Percentiles rank a stretch among this genome's conserved stretches.
These are phyloP conservation scores for Calcarius lapponicus DNA, from an alignment of 2,797 vertebrate species.

Conservation along the genomic window DNA sequence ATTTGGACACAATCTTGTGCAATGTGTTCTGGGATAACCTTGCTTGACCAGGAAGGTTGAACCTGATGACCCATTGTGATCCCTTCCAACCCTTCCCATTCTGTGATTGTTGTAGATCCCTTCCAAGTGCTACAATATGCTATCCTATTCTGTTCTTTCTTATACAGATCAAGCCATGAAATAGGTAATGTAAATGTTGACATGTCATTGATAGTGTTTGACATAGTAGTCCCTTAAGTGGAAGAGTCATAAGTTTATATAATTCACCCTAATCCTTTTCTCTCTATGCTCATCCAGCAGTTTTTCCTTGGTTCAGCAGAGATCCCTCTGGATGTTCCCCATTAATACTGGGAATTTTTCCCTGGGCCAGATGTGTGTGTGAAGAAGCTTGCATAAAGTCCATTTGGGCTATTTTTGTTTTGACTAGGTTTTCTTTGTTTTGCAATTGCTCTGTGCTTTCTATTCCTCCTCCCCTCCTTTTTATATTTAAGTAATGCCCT, in stretches of 20 bases:
- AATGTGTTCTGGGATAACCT: not conserved
- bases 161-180: not conserved
- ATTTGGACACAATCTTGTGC: not conserved
- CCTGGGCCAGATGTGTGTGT: not conserved
- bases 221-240: not conserved
- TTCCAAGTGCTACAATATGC: not conserved
- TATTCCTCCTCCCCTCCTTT: not conserved
- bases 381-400: not conserved
- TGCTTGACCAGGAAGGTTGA: not conserved
- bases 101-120: not conserved
- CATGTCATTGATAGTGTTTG: not conserved
- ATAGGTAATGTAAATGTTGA: not conserved
- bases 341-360: not conserved
- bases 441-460: not conserved
- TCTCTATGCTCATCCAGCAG: not conserved
- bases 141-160: not conserved
- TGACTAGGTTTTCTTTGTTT: not conserved
- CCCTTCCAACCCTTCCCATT: not conserved
- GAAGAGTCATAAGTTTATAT: not conserved
- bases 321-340: not conserved
- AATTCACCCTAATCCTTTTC: not conserved
- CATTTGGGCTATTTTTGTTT: not conserved
- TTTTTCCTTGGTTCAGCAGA: not conserved
- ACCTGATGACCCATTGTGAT: not conserved
- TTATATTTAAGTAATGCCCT: slow-evolving; percentile 29